Base-by-base conservation (phyloP, 2,113 vertebrate species). In the Hemichromis elongatus region DNA sequence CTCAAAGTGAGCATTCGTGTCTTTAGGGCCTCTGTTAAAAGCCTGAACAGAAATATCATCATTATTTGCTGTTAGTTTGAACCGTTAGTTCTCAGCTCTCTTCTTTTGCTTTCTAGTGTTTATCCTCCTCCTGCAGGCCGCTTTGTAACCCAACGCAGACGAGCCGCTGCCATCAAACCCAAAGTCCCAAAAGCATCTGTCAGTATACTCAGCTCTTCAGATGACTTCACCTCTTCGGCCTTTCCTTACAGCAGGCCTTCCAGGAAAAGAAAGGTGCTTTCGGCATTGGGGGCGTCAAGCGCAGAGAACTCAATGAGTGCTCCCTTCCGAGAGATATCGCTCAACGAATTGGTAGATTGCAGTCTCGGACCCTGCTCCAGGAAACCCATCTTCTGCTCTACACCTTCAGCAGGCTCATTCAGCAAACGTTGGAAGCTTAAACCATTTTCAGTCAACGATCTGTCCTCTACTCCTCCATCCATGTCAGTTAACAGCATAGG, bases 321-420 rank as follows among this genome's bases (percentile, higher is more conserved):
- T 11, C 77, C 77, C 6, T 77, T 91, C 28, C 50, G 5, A 80
- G 93, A 94, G 42, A 80, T 88, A 4, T 94, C 90, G 24, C 87
- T 94, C 19, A 93, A 90, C 12, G 90, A 89, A 59, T 91, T 18
- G 1, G 54, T 75, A 3, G 87, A 94, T n/a, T 81, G 37, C 16
- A 90, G 55, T 73, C 80, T 92, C 1, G 80, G 63, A 40, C 59
- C 70, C 14, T 79, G 33, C 77, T 11, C 82, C 40, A 90, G 83
- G 66, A 94, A 92, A 79, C 94, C 93, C 0, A 91, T 94, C 9
- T 95, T 93, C 82, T 95, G 94, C 87, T 95, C 95, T 10, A 95
- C 95, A 3, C 95, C 95, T 1, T 95, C 94, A 26, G 89, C 83
- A 5, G 66, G 9, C 7, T 66, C 75, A 12, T 18, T 85, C 5